A percentile compares a stretch with the other conserved stretches of the same genome.
Conservation (phyloP, 2,113 vertebrate species). For the Leptodactylus fuscus region DNA sequence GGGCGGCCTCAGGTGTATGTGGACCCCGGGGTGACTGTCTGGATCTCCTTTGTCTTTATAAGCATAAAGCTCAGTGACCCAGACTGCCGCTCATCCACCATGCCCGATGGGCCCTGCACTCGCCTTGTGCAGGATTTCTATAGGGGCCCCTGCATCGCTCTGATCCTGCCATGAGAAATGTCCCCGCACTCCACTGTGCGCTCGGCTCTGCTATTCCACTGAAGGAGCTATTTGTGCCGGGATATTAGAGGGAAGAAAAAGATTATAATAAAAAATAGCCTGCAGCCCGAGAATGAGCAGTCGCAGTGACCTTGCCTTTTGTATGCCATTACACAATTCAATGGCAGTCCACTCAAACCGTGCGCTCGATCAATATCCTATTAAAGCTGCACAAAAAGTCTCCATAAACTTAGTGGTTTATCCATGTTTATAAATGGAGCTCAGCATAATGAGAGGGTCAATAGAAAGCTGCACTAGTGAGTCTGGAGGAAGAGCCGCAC, state of each 20-base stretch:
- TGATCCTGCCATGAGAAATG: conserved; percentile 1
- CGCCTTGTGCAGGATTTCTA: too few relatives aligned
- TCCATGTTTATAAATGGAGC: conserved; percentile 92
- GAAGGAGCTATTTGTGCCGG: conserved; percentile 64
- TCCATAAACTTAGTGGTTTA: conserved; percentile 89
- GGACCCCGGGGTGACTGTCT: too few relatives aligned
- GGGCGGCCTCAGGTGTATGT: too few relatives aligned
- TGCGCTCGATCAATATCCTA: conserved; percentile 99
- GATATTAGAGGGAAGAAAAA: conserved; percentile 66
- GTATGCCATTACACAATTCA: conserved; percentile 94
- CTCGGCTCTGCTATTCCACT: conserved; percentile 62
- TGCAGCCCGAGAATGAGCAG: conserved; percentile 70
- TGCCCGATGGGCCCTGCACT: neutral
- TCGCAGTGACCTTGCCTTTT: conserved; percentile 90
- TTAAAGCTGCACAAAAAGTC: conserved; percentile 94
- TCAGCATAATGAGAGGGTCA: conserved; percentile 88
- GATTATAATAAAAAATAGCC: conserved; percentile 76
- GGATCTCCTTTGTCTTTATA: neutral
- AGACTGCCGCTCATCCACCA: neutral
- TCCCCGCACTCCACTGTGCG: conserved; percentile 55
- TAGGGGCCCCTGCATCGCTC: too few relatives aligned
- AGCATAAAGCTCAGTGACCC: neutral
- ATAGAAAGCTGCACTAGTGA: conserved; percentile 81
- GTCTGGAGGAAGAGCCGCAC: conserved; percentile 80
- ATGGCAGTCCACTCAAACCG: conserved; percentile 92